Evolutionary conservation across 2,797 vertebrate genomes (phyloP).

Genomic region (Caiman crocodilus): DNA sequence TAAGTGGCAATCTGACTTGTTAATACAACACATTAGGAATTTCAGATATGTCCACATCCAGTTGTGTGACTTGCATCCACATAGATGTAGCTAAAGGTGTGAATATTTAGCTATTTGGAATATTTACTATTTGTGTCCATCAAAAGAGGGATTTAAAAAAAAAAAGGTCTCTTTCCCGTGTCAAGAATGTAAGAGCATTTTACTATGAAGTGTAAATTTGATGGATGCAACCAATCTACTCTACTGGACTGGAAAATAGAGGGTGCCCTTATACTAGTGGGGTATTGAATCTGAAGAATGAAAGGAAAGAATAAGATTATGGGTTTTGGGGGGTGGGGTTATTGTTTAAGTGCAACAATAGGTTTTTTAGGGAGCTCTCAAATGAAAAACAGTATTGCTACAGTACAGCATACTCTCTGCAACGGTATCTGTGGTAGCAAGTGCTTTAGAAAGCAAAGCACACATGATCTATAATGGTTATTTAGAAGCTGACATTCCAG

Average conservation of each 20-base stretch:
- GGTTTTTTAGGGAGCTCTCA: no score
- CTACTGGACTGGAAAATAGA: not conserved
- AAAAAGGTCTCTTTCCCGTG: not conserved
- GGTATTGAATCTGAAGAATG: not conserved
- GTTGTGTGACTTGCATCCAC: not conserved
- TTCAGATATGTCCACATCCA: no score
- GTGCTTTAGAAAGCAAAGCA: not conserved
- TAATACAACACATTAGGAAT: not conserved
- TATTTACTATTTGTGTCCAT: not conserved
- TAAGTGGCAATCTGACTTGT: not conserved
- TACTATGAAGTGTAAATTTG: not conserved
- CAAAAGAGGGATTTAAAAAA: not conserved
- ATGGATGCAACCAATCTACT: not conserved
- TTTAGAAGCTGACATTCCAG: not conserved
- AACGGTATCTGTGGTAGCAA: not conserved
- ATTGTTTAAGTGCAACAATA: not conserved
- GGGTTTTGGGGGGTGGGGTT: no score
- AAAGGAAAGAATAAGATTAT: not conserved
- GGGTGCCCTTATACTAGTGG: not conserved
- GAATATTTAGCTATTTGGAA: not conserved
- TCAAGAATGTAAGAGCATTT: not conserved
- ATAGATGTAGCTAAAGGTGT: not conserved
- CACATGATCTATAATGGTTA: not conserved
- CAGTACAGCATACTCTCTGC: not conserved
- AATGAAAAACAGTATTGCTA: not conserved